A percentile compares a stretch with the other conserved stretches of the same genome.
Conservation (phyloP, 2,113 vertebrate species). For the Lepus americanus region DNA sequence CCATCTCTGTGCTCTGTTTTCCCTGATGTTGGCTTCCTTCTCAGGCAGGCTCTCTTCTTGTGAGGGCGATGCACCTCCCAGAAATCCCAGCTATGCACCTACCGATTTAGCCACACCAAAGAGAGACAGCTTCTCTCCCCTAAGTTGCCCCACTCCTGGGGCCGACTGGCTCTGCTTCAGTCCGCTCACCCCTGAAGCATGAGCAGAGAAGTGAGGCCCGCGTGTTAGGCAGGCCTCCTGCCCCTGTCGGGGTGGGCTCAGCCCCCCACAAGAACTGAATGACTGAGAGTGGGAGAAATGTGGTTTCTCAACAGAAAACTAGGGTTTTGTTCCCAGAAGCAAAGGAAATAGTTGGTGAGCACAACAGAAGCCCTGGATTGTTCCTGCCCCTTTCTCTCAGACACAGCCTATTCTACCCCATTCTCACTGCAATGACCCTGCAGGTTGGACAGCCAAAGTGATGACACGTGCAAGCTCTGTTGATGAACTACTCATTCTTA, state of each 20-base stretch:
- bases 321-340: not conserved
- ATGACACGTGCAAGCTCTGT: not conserved
- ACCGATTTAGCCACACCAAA: too few relatives aligned
- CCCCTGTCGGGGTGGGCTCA: not conserved
- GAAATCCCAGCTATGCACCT: not conserved
- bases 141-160: not conserved
- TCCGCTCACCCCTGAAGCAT: not conserved
- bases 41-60: not conserved
- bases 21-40: not conserved
- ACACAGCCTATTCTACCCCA: not conserved
- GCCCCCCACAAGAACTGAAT: not conserved
- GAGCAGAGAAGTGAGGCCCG: not conserved
- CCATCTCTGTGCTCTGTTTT: not conserved
- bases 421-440: not conserved
- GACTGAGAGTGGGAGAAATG: not conserved
- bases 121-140: not conserved
- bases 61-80: not conserved
- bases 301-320: not conserved
- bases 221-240: not conserved
- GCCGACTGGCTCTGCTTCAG: not conserved
- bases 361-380: not conserved
- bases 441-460: constrained; percentile 17
- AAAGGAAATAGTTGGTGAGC: not conserved
- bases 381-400: not conserved
- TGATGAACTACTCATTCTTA: not conserved